Evolutionary conservation across 2,113 vertebrate genomes (phyloP).

Genomic region (Laticauda colubrina): DNA sequence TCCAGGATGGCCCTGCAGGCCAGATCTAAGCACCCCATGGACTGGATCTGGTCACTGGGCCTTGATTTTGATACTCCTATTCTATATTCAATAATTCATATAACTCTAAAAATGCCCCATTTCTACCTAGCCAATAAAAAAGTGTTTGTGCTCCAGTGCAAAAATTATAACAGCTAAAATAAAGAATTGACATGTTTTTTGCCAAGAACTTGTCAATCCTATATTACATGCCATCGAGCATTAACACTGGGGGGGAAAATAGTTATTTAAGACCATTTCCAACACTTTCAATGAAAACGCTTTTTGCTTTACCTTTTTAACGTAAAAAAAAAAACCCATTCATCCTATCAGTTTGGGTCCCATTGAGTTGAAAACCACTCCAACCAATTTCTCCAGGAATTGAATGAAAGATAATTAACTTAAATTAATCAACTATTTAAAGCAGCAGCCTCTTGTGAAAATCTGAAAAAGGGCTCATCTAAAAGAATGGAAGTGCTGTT

Average conservation of each 20-base stretch:
- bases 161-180: constrained; percentile 54
- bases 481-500: background rate
- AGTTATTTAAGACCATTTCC: constrained; percentile 54
- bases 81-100: constrained; percentile 40
- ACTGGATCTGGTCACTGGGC: no score
- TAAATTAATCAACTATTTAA: background rate
- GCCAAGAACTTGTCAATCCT: constrained; percentile 7
- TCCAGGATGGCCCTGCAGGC: no score
- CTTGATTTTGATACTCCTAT: no score
- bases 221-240: constrained; percentile 56
- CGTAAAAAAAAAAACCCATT: background rate
- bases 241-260: constrained; percentile 56
- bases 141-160: constrained; percentile 49
- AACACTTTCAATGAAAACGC: constrained; percentile 14
- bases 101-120: constrained; percentile 36
- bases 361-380: background rate
- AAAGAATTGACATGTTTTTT: constrained; percentile 42
- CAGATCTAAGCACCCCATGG: no score
- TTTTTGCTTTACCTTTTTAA: background rate
- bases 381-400: background rate
- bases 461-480: background rate
- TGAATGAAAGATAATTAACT: background rate
- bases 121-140: constrained; percentile 53
- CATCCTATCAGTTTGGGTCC: background rate
- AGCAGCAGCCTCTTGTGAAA: background rate